phyloP scores from a whole-genome alignment of 2,888 invertebrate genomes.

The Hirudinaria manillensis region DNA sequence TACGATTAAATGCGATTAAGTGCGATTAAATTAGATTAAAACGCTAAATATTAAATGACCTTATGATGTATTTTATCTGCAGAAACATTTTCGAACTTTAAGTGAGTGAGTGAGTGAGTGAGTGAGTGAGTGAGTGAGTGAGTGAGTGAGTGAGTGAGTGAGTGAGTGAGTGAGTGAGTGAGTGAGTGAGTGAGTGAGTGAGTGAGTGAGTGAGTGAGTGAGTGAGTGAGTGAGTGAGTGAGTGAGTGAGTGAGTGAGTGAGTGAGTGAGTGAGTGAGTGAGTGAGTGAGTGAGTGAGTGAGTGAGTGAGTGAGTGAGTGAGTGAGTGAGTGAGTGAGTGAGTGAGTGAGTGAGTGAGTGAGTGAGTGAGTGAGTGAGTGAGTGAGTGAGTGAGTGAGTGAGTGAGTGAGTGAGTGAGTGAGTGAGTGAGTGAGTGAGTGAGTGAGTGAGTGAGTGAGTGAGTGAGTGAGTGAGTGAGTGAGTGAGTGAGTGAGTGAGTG shows the following conservation, averaged over 20 bases:
- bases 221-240: not conserved
- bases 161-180: constrained; percentile 13
- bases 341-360: constrained; percentile 10
- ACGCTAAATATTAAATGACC: too few relatives aligned
- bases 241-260: not conserved
- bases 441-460: not conserved
- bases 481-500: not conserved
- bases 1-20: too few relatives aligned
- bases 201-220: not conserved
- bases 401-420: constrained; percentile 2
- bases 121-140: constrained; percentile 10
- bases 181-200: constrained; percentile 7
- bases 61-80: too few relatives aligned
- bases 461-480: not conserved
- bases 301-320: not conserved
- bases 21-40: too few relatives aligned
- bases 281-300: not conserved
- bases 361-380: constrained; percentile 12
- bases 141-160: constrained; percentile 10
- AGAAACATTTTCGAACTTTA: too few relatives aligned
- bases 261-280: not conserved
- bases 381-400: constrained; percentile 13
- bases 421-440: not conserved
- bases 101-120: not conserved
- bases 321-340: not conserved